A percentile compares a stretch with the other conserved stretches of the same genome.
Evolutionary conservation across 2,113 vertebrate genomes (phyloP).

Genomic region (Oxyura jamaicensis): DNA sequence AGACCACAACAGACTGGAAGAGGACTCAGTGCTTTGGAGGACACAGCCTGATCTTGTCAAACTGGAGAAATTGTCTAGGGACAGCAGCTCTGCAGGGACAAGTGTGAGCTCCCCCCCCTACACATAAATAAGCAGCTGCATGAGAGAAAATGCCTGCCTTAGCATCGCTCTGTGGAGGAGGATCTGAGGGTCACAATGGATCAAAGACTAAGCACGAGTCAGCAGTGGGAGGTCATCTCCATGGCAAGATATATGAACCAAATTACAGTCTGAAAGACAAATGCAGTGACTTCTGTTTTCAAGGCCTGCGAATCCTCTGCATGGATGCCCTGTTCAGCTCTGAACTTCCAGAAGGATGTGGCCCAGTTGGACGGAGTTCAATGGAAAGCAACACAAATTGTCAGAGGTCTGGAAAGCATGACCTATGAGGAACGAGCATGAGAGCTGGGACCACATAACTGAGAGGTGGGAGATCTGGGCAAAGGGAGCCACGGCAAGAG

Average conservation of each 20-base stretch:
- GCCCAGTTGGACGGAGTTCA: background rate
- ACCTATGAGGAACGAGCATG: background rate
- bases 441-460: rapidly evolving
- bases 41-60: background rate
- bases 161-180: background rate
- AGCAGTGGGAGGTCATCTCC: rapidly evolving
- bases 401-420: background rate
- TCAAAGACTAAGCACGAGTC: background rate
- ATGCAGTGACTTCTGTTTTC: background rate
- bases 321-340: background rate
- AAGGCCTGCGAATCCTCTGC: background rate
- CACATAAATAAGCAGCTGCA: background rate
- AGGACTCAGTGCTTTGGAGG: background rate
- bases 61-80: constrained; percentile 1
- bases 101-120: background rate
- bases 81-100: background rate
- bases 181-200: background rate
- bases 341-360: background rate
- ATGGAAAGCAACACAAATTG: background rate
- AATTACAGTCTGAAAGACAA: constrained; percentile 9
- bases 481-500: background rate
- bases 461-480: background rate
- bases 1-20: background rate
- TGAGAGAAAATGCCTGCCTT: background rate
- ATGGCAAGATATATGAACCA: background rate